Conservation (phyloP, 2,888 invertebrate species). For the Phaedon cochleariae region DNA sequence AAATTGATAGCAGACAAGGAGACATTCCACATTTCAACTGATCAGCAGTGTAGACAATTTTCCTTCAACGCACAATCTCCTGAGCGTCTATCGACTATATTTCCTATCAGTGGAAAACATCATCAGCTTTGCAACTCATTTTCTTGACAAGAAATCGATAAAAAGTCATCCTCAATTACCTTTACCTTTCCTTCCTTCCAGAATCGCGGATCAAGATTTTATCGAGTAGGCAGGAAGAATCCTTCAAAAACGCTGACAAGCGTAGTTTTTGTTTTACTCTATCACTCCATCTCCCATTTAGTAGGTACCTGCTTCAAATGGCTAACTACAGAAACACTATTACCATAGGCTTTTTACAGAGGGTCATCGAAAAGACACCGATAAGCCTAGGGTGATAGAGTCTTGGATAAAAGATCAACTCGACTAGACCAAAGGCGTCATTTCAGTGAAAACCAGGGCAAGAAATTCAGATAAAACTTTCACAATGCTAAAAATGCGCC, state of each 20-base stretch:
- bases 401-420: no score
- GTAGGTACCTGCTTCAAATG: constrained; percentile 41
- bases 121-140: neutral
- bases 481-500: no score
- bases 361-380: neutral
- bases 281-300: constrained; percentile 57
- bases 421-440: no score
- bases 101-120: neutral
- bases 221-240: constrained; percentile 14
- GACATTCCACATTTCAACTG: no score
- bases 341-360: neutral
- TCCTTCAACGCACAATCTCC: no score
- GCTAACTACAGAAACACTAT: constrained; percentile 36
- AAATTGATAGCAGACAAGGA: no score
- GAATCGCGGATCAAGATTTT: constrained; percentile 26
- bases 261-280: constrained; percentile 55
- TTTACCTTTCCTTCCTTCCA: neutral
- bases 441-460: no score
- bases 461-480: no score
- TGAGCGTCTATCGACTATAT: no score
- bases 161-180: neutral
- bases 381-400: no score
- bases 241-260: constrained; percentile 18
- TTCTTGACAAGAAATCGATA: neutral
- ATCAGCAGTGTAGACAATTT: no score